Evolutionary conservation across 1,140 invertebrate species (phyloP).

Genomic region (Campodea augens): DNA sequence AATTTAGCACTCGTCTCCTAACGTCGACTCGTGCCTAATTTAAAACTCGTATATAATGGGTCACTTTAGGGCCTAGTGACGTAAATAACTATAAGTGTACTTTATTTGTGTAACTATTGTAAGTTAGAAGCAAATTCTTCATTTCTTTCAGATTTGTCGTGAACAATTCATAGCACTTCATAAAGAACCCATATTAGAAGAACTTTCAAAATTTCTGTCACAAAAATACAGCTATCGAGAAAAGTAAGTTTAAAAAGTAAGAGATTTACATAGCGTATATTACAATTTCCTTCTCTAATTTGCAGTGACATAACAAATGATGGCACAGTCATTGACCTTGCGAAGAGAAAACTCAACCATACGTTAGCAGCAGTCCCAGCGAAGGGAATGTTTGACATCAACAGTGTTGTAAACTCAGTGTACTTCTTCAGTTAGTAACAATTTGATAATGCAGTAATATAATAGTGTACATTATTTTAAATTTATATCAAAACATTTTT

Average conservation of each 20-base stretch:
- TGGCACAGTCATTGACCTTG: constrained; percentile 27
- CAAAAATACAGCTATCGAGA: constrained; percentile 39
- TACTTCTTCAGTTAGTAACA: constrained; percentile 57
- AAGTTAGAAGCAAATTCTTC: constrained; percentile 7
- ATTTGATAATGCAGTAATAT: too few relatives aligned
- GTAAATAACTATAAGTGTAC: neutral
- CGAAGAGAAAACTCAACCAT: constrained; percentile 38
- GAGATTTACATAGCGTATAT: neutral
- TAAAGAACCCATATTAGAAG: constrained; percentile 73
- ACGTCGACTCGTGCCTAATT: too few relatives aligned
- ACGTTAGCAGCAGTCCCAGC: constrained; percentile 38
- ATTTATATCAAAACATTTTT: too few relatives aligned
- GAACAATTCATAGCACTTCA: constrained; percentile 92
- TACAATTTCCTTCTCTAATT: constrained; percentile 14
- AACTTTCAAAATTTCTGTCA: constrained; percentile 58
- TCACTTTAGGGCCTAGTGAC: too few relatives aligned
- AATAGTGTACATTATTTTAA: too few relatives aligned
- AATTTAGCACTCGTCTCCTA: too few relatives aligned
- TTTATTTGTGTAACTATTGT: constrained; percentile 5
- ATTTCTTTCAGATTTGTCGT: constrained; percentile 54
- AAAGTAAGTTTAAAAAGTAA: constrained; percentile 25
- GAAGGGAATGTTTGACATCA: constrained; percentile 54
- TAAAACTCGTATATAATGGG: too few relatives aligned
- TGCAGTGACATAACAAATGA: constrained; percentile 32
- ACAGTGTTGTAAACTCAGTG: constrained; percentile 48